These are phyloP conservation scores for Arctia plantaginis DNA, from an alignment of 2,888 invertebrate species.

Conservation along the genomic window DNA sequence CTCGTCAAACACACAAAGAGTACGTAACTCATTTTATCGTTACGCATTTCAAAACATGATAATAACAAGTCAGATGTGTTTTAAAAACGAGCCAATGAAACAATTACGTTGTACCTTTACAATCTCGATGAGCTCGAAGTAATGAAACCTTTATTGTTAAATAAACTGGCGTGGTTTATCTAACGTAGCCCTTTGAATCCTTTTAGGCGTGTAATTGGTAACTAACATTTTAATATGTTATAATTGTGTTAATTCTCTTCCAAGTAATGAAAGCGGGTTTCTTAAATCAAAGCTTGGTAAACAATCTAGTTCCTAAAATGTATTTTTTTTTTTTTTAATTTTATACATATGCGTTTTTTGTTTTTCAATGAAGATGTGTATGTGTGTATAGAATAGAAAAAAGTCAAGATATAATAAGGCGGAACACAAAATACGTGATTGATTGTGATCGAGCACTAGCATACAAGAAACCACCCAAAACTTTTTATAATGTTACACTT, in stretches of 20 bases:
- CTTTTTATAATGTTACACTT: too few relatives aligned
- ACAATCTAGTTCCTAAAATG: too few relatives aligned
- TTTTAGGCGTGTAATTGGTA: background rate
- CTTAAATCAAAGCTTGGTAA: too few relatives aligned
- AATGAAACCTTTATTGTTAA: background rate
- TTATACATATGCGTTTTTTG: too few relatives aligned
- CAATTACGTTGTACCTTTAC: background rate
- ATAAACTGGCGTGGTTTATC: background rate
- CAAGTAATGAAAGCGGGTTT: background rate
- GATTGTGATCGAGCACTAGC: too few relatives aligned
- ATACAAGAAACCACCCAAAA: too few relatives aligned
- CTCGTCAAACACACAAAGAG: background rate
- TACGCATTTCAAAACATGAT: background rate
- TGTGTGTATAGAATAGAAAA: too few relatives aligned
- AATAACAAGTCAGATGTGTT: background rate
- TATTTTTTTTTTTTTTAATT: too few relatives aligned
- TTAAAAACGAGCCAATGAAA: background rate
- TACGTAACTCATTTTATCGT: background rate
- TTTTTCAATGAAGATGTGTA: too few relatives aligned
- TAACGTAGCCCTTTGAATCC: background rate
- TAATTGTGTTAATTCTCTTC: background rate
- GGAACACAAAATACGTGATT: too few relatives aligned
- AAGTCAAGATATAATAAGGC: too few relatives aligned
- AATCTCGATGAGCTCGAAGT: background rate
- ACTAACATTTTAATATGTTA: background rate